These are phyloP conservation scores for Nerophis ophidion DNA, from an alignment of 2,113 vertebrate genomes.

Conservation along the genomic window DNA sequence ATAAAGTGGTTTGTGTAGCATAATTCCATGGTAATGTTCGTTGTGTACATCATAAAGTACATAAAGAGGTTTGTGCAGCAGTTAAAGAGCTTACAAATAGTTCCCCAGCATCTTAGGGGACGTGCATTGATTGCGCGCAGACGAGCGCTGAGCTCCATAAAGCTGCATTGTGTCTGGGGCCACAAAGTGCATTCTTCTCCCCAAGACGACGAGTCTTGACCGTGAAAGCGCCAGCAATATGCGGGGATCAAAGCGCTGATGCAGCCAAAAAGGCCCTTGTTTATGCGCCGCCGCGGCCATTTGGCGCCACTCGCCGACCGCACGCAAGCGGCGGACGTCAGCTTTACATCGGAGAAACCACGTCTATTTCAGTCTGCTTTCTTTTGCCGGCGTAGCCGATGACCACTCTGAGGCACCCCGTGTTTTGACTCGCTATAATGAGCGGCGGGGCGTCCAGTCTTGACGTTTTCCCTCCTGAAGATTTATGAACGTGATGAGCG, in stretches of 20 bases:
- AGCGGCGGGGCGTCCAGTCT: constrained; percentile 46
- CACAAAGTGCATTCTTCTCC: neutral
- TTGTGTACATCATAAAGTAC: neutral
- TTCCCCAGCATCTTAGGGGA: no score
- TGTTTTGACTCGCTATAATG: constrained; percentile 61
- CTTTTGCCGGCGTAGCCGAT: constrained; percentile 56
- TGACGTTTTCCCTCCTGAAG: constrained; percentile 24
- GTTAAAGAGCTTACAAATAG: no score
- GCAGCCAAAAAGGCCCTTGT: constrained; percentile 49
- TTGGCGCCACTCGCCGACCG: constrained; percentile 59
- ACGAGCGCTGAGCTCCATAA: no score
- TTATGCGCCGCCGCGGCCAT: constrained; percentile 53
- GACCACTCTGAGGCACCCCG: constrained; percentile 55
- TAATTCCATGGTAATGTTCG: neutral
- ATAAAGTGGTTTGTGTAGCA: neutral
- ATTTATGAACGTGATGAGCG: constrained; percentile 45
- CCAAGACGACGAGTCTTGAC: neutral
- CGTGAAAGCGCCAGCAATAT: constrained; percentile 22
- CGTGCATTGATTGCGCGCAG: no score
- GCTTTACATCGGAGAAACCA: constrained; percentile 66
- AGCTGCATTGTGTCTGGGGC: no score
- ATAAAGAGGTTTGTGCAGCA: no score
- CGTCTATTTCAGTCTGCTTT: constrained; percentile 70
- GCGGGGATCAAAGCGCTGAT: constrained; percentile 41
- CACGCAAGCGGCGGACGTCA: constrained; percentile 55